Conservation (phyloP, 2,113 vertebrate genomes). For the Epinephelus lanceolatus region DNA sequence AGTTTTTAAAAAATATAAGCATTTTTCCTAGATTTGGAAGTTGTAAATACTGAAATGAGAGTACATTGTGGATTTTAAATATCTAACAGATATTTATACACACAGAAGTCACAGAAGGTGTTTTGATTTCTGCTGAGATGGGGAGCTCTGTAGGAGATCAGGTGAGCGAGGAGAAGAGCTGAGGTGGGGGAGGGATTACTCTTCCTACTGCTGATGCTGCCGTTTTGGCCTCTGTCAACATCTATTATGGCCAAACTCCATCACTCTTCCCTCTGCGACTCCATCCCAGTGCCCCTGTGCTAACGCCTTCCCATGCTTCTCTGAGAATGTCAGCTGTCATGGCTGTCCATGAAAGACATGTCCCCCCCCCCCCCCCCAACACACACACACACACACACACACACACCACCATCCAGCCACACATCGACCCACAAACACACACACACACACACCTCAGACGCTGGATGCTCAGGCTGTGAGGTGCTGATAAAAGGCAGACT, state of each 20-base stretch:
- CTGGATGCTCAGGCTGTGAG: slow-evolving; percentile 13
- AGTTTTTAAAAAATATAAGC: too few species aligned
- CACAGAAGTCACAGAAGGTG: background rate
- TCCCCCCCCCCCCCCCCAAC: background rate
- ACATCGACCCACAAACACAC: background rate
- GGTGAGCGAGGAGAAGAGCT: background rate
- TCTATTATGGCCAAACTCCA: background rate
- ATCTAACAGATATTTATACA: too few species aligned
- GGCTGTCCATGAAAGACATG: background rate
- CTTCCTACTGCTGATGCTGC: slow-evolving; percentile 7
- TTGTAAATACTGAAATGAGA: too few species aligned
- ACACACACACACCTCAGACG: background rate
- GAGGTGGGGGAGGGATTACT: background rate
- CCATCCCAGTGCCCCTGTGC: background rate
- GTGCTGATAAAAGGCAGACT: slow-evolving; percentile 12
- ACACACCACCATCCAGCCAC: too few species aligned
- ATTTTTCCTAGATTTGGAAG: too few species aligned
- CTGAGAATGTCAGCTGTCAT: slow-evolving; percentile 26
- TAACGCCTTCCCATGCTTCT: background rate
- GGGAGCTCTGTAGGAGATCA: background rate
- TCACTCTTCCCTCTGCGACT: background rate
- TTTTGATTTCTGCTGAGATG: background rate
- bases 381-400: too few species aligned
- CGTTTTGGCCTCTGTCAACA: background rate
- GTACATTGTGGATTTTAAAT: too few species aligned